Evolutionary conservation across 2,797 vertebrate genomes (phyloP), one percentile per base, ranked within the genome.

Genomic region (Buphagus erythrorhynchus): DNA sequence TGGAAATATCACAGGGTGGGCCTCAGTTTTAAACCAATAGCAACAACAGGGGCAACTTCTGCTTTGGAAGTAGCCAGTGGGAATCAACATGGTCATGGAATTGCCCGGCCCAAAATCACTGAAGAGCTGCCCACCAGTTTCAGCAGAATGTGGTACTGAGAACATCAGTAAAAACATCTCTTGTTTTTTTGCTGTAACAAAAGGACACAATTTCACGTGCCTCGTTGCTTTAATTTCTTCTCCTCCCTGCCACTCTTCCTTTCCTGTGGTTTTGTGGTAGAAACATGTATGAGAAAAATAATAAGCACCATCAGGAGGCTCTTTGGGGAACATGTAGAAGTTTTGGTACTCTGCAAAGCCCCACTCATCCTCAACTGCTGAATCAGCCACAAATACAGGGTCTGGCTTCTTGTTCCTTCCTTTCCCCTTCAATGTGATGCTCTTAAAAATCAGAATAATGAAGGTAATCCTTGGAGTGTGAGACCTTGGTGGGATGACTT

Each of bases 251-350:
- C 57, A 67, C 67, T 79, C 63, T 86, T 90, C 75, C 62, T 95
- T 90, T 92, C 86, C 76, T 91, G 91, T 75, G 85, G 87, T 91
- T 95, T 89, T 93, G 78, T 68, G 85, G 89, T 52, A 83, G 69
- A 93, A 93, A 85, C 7, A 75, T 6, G 66, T 16, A 66, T 0
- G 16, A 88, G 38, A 74, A 88, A 86, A 88, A 88, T 43, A 78
- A 93, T 16, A 71, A 74, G 76, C 66, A 92, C 57, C 77, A 81
- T 73, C 35, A 73, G 63, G 83, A 89, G 31, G 19, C 57, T 71
- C 40, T 87, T 68, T 21, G 28, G 78, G 92, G 72, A 95, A 24
- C 63, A 7, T 2, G 25, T 40, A 83, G 36, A 86, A 79, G 66
- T 91, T 96, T 67, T 69, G 52, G 80, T 73, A 22, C 20, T 35